A percentile compares a stretch with the other conserved stretches of the same genome.
Conservation (phyloP, 2,113 vertebrate genomes). For the Candoia aspera region DNA sequence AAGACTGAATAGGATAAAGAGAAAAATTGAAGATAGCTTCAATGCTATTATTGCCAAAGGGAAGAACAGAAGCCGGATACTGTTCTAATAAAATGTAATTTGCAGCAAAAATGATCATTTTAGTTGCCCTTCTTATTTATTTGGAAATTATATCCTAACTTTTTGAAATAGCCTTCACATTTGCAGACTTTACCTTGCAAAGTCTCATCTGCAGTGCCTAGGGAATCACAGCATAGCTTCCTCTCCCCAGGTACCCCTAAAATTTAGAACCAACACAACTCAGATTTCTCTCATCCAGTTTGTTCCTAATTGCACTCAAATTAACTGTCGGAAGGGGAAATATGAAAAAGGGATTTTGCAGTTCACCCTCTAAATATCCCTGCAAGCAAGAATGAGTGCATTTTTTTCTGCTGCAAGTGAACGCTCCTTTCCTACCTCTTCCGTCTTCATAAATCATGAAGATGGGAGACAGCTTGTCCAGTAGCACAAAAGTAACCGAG, state of each 20-base stretch:
- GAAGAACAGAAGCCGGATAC: background rate
- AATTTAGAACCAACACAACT: background rate
- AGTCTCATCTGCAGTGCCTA: background rate
- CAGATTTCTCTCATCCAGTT: background rate
- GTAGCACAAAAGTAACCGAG: too few relatives aligned
- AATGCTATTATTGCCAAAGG: background rate
- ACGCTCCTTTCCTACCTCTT: background rate
- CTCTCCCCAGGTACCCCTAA: background rate
- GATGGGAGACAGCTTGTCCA: too few relatives aligned
- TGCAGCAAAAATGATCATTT: background rate
- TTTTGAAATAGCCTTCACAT: slow-evolving; percentile 22
- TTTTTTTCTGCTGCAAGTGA: background rate
- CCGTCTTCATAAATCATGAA: too few relatives aligned
- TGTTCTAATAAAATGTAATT: slow-evolving; percentile 35
- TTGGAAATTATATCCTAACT: slow-evolving; percentile 63
- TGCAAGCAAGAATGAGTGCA: background rate
- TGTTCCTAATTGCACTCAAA: background rate
- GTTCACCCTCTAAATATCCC: background rate
- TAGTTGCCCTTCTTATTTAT: slow-evolving; percentile 10
- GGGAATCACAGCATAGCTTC: background rate
- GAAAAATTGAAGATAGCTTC: background rate
- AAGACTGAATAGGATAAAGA: slow-evolving; percentile 35
- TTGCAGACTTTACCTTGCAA: background rate
- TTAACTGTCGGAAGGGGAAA: background rate
- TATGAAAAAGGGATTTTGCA: background rate